These are phyloP conservation scores for Willisornis vidua DNA, from an alignment of 2,113 vertebrate species.

Conservation along the genomic window DNA sequence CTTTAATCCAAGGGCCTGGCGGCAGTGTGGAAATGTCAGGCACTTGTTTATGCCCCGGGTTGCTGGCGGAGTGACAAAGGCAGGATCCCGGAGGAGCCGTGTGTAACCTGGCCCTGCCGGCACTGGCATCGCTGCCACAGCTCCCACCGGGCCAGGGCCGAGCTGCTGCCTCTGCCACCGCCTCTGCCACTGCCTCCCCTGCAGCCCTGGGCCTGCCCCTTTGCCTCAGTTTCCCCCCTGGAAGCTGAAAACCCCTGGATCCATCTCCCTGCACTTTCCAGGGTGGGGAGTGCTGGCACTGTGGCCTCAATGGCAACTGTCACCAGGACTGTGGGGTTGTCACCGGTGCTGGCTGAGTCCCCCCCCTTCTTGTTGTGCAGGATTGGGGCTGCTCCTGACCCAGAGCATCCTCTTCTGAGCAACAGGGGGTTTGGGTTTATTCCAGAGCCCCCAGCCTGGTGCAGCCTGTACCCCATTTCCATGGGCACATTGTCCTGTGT, in stretches of 20 bases:
- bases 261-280: fast-evolving
- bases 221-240: neutral
- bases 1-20: slow-evolving; percentile 44
- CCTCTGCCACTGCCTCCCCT: fast-evolving
- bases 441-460: too few species aligned
- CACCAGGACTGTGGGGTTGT: neutral
- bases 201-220: neutral
- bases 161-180: neutral
- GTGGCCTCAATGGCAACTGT: neutral
- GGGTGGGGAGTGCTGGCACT: neutral
- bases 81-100: neutral
- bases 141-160: fast-evolving
- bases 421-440: fast-evolving
- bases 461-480: neutral
- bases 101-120: neutral
- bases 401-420: neutral
- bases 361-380: neutral
- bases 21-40: neutral
- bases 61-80: slow-evolving; percentile 12
- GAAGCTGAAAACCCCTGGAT: neutral
- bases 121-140: neutral
- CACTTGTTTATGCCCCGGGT: slow-evolving; percentile 3
- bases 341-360: fast-evolving
- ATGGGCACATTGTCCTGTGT: neutral
- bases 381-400: neutral